Conservation (phyloP, 37 sponge, comb jelly and placozoan species). For the Hexactinellida sp. region DNA sequence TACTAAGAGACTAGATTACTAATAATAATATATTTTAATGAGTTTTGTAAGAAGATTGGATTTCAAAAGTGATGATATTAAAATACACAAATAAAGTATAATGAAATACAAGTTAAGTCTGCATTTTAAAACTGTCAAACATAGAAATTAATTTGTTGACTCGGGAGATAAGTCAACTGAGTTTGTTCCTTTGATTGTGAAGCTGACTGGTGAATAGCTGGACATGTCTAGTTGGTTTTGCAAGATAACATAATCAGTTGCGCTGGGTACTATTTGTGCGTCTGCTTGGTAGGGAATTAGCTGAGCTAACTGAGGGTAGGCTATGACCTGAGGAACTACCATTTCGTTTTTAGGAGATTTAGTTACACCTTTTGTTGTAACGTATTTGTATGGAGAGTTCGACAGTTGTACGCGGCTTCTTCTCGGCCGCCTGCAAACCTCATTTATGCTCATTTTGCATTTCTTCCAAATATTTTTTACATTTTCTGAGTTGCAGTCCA, state of each 20-base stretch:
- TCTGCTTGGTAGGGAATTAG: background rate
- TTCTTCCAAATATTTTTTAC: background rate
- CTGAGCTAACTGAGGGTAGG: background rate
- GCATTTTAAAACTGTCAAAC: background rate
- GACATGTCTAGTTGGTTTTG: background rate
- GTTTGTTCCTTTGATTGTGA: background rate
- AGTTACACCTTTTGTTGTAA: background rate
- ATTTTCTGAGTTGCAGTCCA: background rate
- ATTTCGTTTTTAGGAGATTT: background rate
- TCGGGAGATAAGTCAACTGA: background rate
- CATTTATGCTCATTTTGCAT: background rate
- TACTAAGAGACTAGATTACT: too few relatives aligned
- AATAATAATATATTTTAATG: too few relatives aligned
- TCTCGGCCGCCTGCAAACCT: background rate
- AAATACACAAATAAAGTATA: too few relatives aligned
- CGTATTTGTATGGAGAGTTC: constrained; percentile 12
- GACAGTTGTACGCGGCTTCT: constrained; percentile 1
- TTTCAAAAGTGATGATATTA: background rate
- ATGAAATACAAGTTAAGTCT: too few relatives aligned
- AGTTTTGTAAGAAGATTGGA: background rate
- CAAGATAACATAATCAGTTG: background rate
- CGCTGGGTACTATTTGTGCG: background rate
- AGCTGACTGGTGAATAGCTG: background rate
- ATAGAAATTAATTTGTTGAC: background rate
- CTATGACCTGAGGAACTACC: background rate